These are phyloP conservation scores for Ormyrus pomaceus DNA, from an alignment of 2,888 invertebrate genomes.

Conservation along the genomic window DNA sequence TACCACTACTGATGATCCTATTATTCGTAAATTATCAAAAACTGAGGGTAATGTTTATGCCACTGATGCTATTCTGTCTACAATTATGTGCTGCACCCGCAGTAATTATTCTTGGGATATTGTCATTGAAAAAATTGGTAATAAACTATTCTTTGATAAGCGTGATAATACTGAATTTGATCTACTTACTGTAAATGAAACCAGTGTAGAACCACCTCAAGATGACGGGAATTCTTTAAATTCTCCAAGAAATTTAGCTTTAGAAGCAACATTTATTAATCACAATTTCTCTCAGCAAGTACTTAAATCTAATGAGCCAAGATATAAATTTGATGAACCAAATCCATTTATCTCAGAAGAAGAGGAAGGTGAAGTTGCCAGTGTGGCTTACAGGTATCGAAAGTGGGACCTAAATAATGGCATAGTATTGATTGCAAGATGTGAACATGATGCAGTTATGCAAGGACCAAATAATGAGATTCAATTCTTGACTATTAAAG, in stretches of 20 bases:
- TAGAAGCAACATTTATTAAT: constrained; percentile 99
- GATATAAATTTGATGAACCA: constrained; percentile 90
- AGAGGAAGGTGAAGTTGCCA: constrained; percentile 93
- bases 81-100: constrained; percentile 98
- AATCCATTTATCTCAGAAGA: constrained; percentile 96
- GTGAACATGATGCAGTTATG: constrained; percentile 97
- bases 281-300: constrained; percentile 99
- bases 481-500: constrained; percentile 78
- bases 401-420: constrained; percentile 97
- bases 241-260: constrained; percentile 94
- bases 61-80: constrained; percentile 97
- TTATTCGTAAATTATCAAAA: constrained; percentile 94
- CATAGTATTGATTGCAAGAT: constrained; percentile 92
- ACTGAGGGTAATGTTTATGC: constrained; percentile 97
- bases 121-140: constrained; percentile 95
- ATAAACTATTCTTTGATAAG: constrained; percentile 74
- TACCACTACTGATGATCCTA: constrained; percentile 97
- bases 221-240: constrained; percentile 97
- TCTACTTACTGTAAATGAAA: no score
- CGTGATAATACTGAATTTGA: no score
- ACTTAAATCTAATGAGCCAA: constrained; percentile 84
- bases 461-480: constrained; percentile 90
- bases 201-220: constrained; percentile 90
- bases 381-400: constrained; percentile 97
- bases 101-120: constrained; percentile 99